Conservation (phyloP, 2,797 vertebrate genomes). For the Cottoperca gobio region DNA sequence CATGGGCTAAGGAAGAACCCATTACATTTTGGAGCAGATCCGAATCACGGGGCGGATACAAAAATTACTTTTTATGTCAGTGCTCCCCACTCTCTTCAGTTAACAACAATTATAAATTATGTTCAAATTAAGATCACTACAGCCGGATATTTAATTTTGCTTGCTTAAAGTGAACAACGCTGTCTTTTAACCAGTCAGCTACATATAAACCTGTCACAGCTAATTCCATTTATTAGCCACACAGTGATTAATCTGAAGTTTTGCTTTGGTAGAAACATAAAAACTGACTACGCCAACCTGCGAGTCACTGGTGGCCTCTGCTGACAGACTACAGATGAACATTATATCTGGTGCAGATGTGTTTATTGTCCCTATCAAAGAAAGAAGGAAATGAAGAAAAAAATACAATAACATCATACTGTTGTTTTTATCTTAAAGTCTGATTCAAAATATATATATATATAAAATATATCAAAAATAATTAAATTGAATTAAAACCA, state of each 20-base stretch:
- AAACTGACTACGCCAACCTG: neutral
- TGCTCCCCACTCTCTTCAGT: too few species aligned
- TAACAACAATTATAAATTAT: neutral
- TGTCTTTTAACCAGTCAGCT: neutral
- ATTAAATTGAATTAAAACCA: constrained; percentile 1
- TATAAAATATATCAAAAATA: too few species aligned
- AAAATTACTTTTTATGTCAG: too few species aligned
- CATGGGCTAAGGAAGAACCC: too few species aligned
- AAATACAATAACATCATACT: neutral
- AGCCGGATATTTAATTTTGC: neutral
- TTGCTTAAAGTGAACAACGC: too few species aligned
- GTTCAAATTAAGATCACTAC: neutral
- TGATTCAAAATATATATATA: too few species aligned
- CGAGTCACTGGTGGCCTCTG: neutral
- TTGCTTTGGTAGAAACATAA: neutral
- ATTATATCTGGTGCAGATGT: neutral
- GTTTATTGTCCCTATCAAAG: neutral
- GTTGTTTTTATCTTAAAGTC: neutral
- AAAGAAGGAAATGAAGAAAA: neutral
- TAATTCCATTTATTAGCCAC: neutral
- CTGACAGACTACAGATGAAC: too few species aligned
- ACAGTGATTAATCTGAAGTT: neutral
- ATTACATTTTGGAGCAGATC: too few species aligned
- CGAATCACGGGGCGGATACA: too few species aligned
- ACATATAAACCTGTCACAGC: neutral